These are phyloP conservation scores for Prionace glauca DNA, from an alignment of 2,797 vertebrate genomes.

Conservation along the genomic window DNA sequence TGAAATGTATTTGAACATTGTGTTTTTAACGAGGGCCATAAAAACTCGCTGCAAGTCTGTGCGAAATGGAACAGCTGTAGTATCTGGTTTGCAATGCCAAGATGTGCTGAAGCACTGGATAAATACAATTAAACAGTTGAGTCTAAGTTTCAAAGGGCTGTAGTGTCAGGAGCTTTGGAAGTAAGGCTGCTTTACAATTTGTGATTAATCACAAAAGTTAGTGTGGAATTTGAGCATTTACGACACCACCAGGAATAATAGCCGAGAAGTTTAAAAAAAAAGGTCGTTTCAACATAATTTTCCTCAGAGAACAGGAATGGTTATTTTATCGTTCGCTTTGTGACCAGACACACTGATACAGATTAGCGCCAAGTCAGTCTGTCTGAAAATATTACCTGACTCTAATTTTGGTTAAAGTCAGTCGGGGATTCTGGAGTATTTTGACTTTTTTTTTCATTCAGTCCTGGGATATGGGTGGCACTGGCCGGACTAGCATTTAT, in stretches of 20 bases:
- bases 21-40: conserved; percentile 21
- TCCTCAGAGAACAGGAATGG: not conserved
- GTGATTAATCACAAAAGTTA: not conserved
- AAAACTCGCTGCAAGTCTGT: conserved; percentile 15
- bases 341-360: not conserved
- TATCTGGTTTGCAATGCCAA: not conserved
- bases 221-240: not conserved
- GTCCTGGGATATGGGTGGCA: too few relatives aligned
- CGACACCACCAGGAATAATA: not conserved
- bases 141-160: not conserved
- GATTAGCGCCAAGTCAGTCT: not conserved
- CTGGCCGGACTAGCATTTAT: too few relatives aligned
- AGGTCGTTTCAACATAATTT: not conserved
- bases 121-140: conserved; percentile 19
- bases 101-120: not conserved
- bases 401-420: not conserved
- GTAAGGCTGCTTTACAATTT: conserved; percentile 2
- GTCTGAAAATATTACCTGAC: not conserved
- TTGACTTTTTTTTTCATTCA: not conserved
- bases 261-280: not conserved
- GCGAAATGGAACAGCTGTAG: not conserved
- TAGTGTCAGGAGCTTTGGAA: not conserved
- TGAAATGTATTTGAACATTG: not conserved
- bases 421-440: not conserved
- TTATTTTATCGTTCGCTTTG: too few relatives aligned